phyloP scores from a whole-genome alignment of 2,888 invertebrate species.

The Drosophila peninsularis region DNA sequence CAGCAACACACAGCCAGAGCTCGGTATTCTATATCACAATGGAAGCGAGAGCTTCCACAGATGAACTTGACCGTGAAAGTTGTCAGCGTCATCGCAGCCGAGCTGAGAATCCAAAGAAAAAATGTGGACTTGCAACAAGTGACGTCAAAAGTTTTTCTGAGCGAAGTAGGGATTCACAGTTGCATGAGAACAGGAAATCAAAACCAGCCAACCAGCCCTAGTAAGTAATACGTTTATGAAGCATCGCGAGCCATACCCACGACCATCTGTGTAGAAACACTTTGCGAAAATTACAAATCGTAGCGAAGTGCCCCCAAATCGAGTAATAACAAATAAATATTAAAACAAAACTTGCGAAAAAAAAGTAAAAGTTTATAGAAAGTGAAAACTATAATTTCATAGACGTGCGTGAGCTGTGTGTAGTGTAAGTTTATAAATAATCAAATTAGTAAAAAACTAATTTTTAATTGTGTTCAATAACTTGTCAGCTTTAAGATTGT shows the following conservation, averaged over 20 bases:
- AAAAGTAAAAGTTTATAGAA: slow-evolving; percentile 1
- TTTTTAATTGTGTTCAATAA: slow-evolving; percentile 8
- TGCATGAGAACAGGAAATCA: slow-evolving; percentile 67
- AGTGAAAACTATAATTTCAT: neutral
- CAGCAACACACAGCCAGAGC: slow-evolving; percentile 24
- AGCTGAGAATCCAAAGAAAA: slow-evolving; percentile 20
- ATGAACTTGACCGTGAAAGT: slow-evolving; percentile 83
- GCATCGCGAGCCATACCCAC: slow-evolving; percentile 22
- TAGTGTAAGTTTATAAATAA: neutral
- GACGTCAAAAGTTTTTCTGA: slow-evolving; percentile 64
- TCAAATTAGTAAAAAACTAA: neutral
- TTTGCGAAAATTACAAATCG: neutral
- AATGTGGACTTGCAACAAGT: slow-evolving; percentile 69
- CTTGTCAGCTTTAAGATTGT: neutral
- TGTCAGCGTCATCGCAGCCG: slow-evolving; percentile 40
- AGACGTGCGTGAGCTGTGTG: neutral
- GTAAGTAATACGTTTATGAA: slow-evolving; percentile 32
- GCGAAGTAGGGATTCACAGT: slow-evolving; percentile 62
- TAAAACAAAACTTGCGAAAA: neutral
- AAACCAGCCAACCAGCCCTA: slow-evolving; percentile 47
- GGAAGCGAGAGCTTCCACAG: slow-evolving; percentile 44
- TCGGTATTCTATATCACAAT: slow-evolving; percentile 66
- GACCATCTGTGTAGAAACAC: slow-evolving; percentile 30
- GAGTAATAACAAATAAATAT: neutral
- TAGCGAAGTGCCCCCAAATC: neutral